Base-by-base conservation (phyloP, 2,797 vertebrate species). In the Catostomus latipinnis region DNA sequence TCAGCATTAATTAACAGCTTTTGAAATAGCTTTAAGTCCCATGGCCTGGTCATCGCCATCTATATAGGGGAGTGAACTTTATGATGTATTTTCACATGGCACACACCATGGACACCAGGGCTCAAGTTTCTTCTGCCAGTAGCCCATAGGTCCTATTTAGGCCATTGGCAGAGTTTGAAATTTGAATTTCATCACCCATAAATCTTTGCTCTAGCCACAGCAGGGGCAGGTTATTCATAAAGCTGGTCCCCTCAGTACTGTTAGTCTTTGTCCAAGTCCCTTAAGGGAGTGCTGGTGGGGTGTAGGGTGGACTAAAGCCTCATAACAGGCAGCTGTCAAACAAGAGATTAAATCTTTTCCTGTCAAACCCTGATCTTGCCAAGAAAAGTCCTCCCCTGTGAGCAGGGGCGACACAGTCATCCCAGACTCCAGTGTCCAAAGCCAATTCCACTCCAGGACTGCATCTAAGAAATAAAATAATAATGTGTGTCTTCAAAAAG, bases 21-120 rank as follows among this genome's bases (percentile, higher is more conserved):
- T 89, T 87, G 83, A 89, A 88, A 89, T 88, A 89, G 82, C 84
- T 34, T 34, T 34, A 34, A 34, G 14, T 72, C 71, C 74, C 63
- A 65, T 53, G 81, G 78, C 66, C 46, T 70, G 66, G 72, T 58
- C 75, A 67, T 80, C 65, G 52, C 9, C 8, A 11, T 85, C 87
- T 88, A 88, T 88, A 88, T 87, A 85, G 81, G 85, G 84, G 78
- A 83, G 80, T 89, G 86, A 86, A 86, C 83, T 84, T 86, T 79
- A 89, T 79, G 83, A 83, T 79, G 73, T 83, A 83, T 87, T 87
- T 84, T 73, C 53, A 73, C 81, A 75, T 80, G 83, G 81, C 81
- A 84, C 57, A 71, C 81, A 80, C 79, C 78, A 84, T 86, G 86
- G 78, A 70, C 72, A 10, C 18, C 68, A 14, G 80, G 84, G 77